Conservation (phyloP, 1,140 invertebrate genomes). For the Meloidogyne hapla region DNA sequence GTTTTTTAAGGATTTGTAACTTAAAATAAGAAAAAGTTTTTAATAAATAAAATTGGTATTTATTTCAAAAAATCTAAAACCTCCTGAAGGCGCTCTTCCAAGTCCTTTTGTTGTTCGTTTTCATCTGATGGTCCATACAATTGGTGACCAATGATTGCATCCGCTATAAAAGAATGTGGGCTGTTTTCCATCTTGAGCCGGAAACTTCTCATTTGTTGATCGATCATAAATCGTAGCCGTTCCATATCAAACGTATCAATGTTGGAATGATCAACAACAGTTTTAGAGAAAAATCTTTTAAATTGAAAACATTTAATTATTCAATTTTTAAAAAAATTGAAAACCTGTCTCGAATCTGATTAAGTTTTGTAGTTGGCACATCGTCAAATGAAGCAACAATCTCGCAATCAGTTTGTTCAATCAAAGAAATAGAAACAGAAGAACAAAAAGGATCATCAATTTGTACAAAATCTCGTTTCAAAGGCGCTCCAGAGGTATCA, state of each 20-base stretch:
- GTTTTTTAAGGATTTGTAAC: constrained; percentile 69
- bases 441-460: constrained; percentile 78
- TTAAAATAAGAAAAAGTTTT: background rate
- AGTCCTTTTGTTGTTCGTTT: constrained; percentile 67
- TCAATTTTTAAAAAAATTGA: constrained; percentile 12
- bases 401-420: constrained; percentile 65
- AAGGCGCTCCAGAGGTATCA: constrained; percentile 78
- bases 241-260: constrained; percentile 74
- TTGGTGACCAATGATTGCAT: constrained; percentile 77
- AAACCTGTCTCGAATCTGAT: constrained; percentile 70
- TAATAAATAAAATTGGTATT: background rate
- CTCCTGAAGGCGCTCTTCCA: constrained; percentile 78
- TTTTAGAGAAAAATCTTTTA: constrained; percentile 53
- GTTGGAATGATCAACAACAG: constrained; percentile 30
- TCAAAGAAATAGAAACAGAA: constrained; percentile 69
- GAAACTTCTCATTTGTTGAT: constrained; percentile 69
- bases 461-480: constrained; percentile 82
- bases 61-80: constrained; percentile 61
- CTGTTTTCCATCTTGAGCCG: constrained; percentile 71
- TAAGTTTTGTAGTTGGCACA: constrained; percentile 74
- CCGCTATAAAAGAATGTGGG: constrained; percentile 76
- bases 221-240: constrained; percentile 74
- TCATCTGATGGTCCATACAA: constrained; percentile 71
- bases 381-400: constrained; percentile 75
- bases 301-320: background rate